A percentile compares a stretch with the other conserved stretches of the same genome.
These are phyloP conservation scores for Stratiomys singularior DNA, from an alignment of 2,888 invertebrate species.

Conservation along the genomic window DNA sequence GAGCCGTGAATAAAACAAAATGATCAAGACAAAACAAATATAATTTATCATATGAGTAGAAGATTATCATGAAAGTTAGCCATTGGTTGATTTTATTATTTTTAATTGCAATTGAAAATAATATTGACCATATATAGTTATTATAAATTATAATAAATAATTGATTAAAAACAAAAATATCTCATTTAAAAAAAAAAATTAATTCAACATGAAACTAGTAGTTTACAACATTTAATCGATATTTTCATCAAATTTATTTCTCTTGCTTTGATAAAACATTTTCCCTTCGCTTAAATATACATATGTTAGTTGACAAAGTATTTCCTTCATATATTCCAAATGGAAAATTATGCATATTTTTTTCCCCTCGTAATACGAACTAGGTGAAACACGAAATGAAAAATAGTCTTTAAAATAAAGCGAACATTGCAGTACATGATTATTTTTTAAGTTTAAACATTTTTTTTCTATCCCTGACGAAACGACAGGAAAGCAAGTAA, in stretches of 20 bases:
- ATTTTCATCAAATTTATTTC: background rate
- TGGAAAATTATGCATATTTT: background rate
- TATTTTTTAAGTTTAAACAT: background rate
- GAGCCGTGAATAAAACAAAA: background rate
- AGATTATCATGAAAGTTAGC: constrained; percentile 28
- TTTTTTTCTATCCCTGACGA: background rate
- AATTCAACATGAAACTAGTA: background rate
- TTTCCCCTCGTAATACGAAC: background rate
- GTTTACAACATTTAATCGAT: background rate
- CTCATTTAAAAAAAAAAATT: constrained; percentile 4
- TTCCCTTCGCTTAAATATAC: background rate
- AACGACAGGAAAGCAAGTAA: too few relatives aligned
- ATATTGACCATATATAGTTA: constrained; percentile 24
- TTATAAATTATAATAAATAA: constrained; percentile 20
- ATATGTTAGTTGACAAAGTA: background rate
- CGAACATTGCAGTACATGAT: background rate
- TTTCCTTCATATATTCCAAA: background rate
- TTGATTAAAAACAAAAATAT: background rate
- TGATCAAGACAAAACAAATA: constrained; percentile 8
- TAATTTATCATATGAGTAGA: constrained; percentile 9
- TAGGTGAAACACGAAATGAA: background rate
- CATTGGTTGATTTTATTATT: constrained; percentile 33
- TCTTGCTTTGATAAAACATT: constrained; percentile 6
- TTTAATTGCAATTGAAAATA: background rate
- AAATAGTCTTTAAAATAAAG: background rate